Percentiles rank a stretch among this genome's conserved stretches.
phyloP scores from a whole-genome alignment of 2,888 invertebrate species.

The Nudaria mundana region DNA sequence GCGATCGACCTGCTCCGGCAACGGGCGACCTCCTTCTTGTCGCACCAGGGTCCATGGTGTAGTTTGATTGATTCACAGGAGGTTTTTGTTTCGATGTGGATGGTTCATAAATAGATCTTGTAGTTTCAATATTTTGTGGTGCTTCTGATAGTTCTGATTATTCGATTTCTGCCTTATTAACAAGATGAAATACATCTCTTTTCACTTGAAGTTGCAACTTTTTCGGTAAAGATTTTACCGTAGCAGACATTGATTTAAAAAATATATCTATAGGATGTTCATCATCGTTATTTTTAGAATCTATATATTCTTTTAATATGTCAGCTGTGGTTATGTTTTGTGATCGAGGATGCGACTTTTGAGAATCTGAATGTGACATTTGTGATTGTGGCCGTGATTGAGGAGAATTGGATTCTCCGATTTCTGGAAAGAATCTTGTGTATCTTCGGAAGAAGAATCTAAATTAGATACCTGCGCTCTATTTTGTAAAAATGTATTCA shows the following conservation, averaged over 20 bases:
- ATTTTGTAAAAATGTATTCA: slow-evolving; percentile 22
- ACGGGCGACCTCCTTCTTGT: too few relatives aligned
- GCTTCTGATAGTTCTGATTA: neutral
- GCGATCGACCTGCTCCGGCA: too few relatives aligned
- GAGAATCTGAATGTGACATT: neutral
- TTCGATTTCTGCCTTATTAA: neutral
- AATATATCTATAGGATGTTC: neutral
- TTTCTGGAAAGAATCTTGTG: slow-evolving; percentile 14
- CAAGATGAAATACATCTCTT: neutral
- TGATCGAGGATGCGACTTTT: neutral
- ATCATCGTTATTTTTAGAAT: neutral
- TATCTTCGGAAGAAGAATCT: slow-evolving; percentile 25
- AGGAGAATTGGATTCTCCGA: neutral
- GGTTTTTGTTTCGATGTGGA: neutral
- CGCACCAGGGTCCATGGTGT: too few relatives aligned
- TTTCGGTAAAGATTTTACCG: neutral
- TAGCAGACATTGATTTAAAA: neutral
- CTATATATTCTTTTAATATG: neutral
- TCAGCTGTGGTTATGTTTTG: neutral
- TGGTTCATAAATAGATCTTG: neutral
- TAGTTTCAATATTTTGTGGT: neutral
- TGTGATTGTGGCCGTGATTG: neutral
- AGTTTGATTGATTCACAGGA: too few relatives aligned
- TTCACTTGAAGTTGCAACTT: neutral
- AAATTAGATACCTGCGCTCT: slow-evolving; percentile 24